These are phyloP conservation scores for Malurus elegans DNA, from an alignment of 2,113 vertebrate species.

Conservation along the genomic window DNA sequence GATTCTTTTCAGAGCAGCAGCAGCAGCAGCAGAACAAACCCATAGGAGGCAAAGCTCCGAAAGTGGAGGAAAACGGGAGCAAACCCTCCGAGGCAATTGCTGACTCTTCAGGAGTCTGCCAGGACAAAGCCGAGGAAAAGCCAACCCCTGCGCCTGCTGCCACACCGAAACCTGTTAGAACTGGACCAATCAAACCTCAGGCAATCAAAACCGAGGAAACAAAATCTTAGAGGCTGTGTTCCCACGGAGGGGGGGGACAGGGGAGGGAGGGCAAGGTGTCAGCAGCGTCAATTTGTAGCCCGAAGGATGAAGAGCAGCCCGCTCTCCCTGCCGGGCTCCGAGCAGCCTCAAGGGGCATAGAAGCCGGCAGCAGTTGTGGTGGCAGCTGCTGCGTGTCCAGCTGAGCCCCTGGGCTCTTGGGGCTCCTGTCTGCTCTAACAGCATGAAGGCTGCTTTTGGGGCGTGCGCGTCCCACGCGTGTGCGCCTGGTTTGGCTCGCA, in stretches of 20 bases:
- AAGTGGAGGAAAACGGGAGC: slow-evolving; percentile 81
- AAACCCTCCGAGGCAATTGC: slow-evolving; percentile 77
- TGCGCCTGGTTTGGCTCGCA: background rate
- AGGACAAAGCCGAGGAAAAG: slow-evolving; percentile 84
- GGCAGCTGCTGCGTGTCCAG: background rate
- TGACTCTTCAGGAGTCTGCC: slow-evolving; percentile 77
- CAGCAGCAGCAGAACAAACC: slow-evolving; percentile 89
- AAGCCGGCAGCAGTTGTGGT: background rate
- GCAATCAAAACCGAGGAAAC: slow-evolving; percentile 97
- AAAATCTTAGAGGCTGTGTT: slow-evolving; percentile 80
- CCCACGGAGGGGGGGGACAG: background rate
- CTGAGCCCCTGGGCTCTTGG: background rate
- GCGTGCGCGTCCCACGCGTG: background rate
- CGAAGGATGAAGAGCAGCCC: background rate
- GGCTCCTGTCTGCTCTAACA: background rate
- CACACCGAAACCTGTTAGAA: slow-evolving; percentile 89
- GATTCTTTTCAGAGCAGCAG: slow-evolving; percentile 97
- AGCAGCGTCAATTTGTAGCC: slow-evolving; percentile 24
- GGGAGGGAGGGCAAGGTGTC: background rate
- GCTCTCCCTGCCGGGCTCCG: background rate
- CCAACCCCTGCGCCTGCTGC: slow-evolving; percentile 68
- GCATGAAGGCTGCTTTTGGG: slow-evolving; percentile 18
- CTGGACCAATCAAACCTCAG: slow-evolving; percentile 98
- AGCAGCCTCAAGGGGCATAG: background rate
- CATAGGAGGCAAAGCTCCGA: slow-evolving; percentile 82